Evolutionary conservation across 2,797 vertebrate species (phyloP).

Genomic region (Darevskia mixta): DNA sequence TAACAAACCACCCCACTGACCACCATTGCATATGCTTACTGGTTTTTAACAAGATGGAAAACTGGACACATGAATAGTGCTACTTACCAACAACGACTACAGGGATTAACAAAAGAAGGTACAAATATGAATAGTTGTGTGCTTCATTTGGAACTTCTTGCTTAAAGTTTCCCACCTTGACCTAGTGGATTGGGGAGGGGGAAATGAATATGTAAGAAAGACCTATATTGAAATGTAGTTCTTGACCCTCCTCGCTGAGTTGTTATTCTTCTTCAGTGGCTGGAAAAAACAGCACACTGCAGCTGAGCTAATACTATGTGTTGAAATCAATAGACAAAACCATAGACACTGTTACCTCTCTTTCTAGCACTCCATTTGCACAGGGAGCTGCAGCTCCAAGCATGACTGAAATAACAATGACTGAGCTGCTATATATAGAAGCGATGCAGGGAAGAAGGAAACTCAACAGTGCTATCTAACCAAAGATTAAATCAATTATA

Average conservation of each 20-base stretch:
- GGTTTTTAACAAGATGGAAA: conserved; percentile 62
- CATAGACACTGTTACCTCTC: not conserved
- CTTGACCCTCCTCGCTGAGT: not conserved
- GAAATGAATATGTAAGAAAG: not conserved
- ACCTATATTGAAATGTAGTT: not conserved
- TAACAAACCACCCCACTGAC: not conserved
- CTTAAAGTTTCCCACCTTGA: conserved; percentile 80
- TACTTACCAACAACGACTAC: conserved; percentile 85
- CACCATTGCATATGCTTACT: not conserved
- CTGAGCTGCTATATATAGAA: not conserved
- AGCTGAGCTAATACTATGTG: not conserved
- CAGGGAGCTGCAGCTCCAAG: not conserved
- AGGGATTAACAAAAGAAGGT: conserved; percentile 78
- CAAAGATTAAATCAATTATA: not conserved
- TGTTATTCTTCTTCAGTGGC: not conserved
- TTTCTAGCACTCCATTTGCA: not conserved
- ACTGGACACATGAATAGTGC: not conserved
- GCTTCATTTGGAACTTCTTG: conserved; percentile 70
- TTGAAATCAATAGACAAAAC: not conserved
- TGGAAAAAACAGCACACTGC: not conserved
- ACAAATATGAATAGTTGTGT: conserved; percentile 59
- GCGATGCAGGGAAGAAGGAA: not conserved
- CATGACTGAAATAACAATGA: not conserved
- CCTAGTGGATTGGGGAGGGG: conserved; percentile 76
- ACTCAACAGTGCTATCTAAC: not conserved